phyloP scores from a whole-genome alignment of 2,797 vertebrate species.

The Spinibarbus caldwelli region DNA sequence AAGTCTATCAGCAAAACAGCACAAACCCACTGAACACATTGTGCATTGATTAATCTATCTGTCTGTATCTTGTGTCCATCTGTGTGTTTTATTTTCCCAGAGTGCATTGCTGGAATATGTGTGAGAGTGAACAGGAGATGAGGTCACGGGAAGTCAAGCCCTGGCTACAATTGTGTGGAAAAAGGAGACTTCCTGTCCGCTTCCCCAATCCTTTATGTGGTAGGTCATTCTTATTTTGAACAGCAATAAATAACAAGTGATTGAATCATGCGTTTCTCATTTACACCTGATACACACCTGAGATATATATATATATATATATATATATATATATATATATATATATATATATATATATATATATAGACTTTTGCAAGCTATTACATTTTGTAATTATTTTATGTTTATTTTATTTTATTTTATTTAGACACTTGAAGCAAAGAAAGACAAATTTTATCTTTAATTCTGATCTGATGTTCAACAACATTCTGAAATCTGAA shows the following conservation, averaged over 20 bases:
- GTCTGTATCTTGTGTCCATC: constrained; percentile 10
- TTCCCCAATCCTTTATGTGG: neutral
- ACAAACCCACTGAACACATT: neutral
- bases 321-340: neutral
- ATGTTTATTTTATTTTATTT: no score
- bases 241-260: neutral
- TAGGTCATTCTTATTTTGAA: neutral
- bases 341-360: no score
- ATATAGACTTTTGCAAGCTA: no score
- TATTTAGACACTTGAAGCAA: neutral
- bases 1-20: neutral
- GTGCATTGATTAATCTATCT: neutral
- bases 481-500: neutral
- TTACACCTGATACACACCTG: neutral
- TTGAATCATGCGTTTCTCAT: neutral
- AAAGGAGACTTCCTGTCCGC: constrained; percentile 9
- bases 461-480: no score
- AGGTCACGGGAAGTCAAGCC: constrained; percentile 41
- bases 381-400: no score
- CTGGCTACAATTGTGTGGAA: constrained; percentile 17
- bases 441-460: no score
- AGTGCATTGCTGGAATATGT: constrained; percentile 28
- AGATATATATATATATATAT: no score
- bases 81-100: constrained; percentile 19
- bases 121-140: constrained; percentile 40